Conservation (phyloP, 2,888 invertebrate species). For the Hesperia comma region DNA sequence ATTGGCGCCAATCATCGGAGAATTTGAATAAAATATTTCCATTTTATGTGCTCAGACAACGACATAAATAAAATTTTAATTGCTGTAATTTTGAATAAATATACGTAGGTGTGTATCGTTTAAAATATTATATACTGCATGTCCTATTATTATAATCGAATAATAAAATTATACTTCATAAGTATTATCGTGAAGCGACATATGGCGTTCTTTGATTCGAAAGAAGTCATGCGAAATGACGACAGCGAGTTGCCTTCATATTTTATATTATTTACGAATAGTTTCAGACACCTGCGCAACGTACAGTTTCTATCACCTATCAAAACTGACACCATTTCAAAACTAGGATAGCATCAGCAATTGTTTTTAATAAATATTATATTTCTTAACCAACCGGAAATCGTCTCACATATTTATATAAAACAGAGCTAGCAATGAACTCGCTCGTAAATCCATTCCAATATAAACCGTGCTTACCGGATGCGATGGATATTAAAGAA, state of each 20-base stretch:
- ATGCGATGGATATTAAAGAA: conserved; percentile 77
- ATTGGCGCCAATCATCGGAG: conserved; percentile 17
- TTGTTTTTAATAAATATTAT: conserved; percentile 78
- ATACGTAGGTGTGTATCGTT: too few relatives aligned
- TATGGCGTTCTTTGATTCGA: too few relatives aligned
- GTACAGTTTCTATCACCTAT: background rate
- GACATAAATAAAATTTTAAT: too few relatives aligned
- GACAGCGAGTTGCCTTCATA: background rate
- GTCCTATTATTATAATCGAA: too few relatives aligned
- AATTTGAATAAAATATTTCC: background rate
- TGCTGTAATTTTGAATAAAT: too few relatives aligned
- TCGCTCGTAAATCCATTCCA: conserved; percentile 82
- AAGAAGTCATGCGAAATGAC: background rate
- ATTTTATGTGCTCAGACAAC: background rate
- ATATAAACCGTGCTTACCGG: conserved; percentile 76
- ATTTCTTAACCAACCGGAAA: conserved; percentile 78
- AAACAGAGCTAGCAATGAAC: conserved; percentile 80
- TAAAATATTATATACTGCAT: too few relatives aligned
- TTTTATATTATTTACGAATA: background rate
- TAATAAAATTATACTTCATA: too few relatives aligned
- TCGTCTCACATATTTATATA: conserved; percentile 76
- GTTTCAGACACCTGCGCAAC: background rate
- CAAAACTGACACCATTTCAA: conserved; percentile 47
- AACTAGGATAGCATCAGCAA: conserved; percentile 61
- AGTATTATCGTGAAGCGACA: too few relatives aligned